phyloP scores from a whole-genome alignment of 2,888 invertebrate genomes.

The Encarsia formosa region DNA sequence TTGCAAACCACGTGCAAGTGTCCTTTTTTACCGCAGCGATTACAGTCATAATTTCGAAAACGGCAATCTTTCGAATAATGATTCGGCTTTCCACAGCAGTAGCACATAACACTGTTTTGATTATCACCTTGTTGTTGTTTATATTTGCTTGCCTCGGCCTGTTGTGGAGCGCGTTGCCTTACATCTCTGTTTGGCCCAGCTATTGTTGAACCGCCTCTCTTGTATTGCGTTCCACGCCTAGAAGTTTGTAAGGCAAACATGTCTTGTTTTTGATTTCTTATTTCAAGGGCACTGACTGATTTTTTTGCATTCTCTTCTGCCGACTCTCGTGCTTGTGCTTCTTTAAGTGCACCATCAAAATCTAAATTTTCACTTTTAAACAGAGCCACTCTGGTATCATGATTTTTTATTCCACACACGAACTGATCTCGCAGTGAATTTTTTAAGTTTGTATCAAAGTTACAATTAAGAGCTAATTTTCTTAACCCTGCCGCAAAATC shows the following conservation, averaged over 20 bases:
- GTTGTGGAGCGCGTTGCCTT: too few species aligned
- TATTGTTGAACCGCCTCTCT: too few species aligned
- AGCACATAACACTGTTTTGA: conserved; percentile 11
- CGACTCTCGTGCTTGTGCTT: conserved; percentile 13
- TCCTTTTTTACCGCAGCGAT: conserved; percentile 9
- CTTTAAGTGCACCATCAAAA: conserved; percentile 11
- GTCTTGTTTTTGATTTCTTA: background rate
- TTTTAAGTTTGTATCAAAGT: too few species aligned
- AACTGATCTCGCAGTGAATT: conserved; percentile 25
- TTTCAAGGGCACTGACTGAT: background rate
- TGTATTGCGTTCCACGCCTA: too few species aligned
- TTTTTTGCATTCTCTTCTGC: conserved; percentile 12
- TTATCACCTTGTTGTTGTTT: background rate
- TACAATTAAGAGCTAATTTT: conserved; percentile 14
- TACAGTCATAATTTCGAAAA: background rate
- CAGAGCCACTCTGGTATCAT: conserved; percentile 11
- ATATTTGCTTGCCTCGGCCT: too few species aligned
- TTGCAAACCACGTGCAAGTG: conserved; percentile 5
- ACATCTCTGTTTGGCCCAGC: too few species aligned
- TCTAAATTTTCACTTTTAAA: conserved; percentile 10
- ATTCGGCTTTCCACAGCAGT: conserved; percentile 17
- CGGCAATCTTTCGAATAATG: conserved; percentile 11
- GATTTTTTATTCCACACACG: conserved; percentile 20
- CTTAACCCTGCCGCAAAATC: conserved; percentile 23
- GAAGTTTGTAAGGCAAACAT: too few species aligned